Conservation (phyloP, 2,113 vertebrate genomes). For the Heterotis niloticus region DNA sequence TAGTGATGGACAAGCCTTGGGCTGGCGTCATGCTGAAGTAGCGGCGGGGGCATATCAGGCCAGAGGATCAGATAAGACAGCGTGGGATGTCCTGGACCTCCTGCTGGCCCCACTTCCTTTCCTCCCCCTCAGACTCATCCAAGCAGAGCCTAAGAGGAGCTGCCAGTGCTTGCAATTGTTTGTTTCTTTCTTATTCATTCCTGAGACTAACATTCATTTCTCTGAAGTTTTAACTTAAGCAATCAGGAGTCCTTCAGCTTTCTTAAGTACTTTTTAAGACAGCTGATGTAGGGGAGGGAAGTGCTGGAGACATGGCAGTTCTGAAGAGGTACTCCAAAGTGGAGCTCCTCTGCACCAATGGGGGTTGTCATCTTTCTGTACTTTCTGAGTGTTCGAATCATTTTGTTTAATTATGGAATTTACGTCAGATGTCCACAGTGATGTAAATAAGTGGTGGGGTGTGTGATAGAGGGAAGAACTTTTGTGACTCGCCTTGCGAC, state of each 20-base stretch:
- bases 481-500: too few species aligned
- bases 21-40: slow-evolving; percentile 48
- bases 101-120: neutral
- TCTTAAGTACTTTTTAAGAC: too few species aligned
- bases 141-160: neutral
- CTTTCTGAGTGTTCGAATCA: too few species aligned
- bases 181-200: neutral
- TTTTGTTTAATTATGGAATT: too few species aligned
- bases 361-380: too few species aligned
- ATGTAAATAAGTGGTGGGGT: too few species aligned
- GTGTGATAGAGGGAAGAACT: too few species aligned
- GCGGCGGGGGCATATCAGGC: slow-evolving; percentile 51
- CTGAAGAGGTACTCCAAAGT: too few species aligned
- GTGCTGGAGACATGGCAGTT: too few species aligned
- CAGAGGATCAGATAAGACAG: slow-evolving; percentile 30
- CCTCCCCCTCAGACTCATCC: neutral
- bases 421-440: too few species aligned
- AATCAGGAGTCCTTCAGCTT: neutral
- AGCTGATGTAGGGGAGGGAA: too few species aligned
- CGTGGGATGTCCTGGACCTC: slow-evolving; percentile 22
- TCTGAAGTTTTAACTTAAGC: neutral
- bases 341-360: too few species aligned
- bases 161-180: slow-evolving; percentile 24
- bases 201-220: neutral
- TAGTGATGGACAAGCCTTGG: slow-evolving; percentile 25